Base-by-base conservation (phyloP, 1,140 invertebrate species). In the Oppia nitens region DNA sequence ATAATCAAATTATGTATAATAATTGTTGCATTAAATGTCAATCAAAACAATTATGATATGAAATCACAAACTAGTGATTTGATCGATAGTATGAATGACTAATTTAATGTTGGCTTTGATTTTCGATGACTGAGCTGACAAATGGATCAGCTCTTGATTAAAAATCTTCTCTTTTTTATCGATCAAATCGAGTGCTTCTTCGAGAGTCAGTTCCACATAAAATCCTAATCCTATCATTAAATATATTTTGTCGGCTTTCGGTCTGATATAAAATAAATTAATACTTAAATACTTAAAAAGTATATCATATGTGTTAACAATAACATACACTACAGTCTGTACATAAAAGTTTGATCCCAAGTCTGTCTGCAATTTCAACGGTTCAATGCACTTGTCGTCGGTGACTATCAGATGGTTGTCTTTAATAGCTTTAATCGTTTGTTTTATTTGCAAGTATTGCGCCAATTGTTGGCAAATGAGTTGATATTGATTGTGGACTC, bases 31-130 rank as follows among this genome's bases (percentile, higher is more conserved):
- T n/a, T n/a, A n/a, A n/a, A n/a, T n/a, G n/a, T n/a, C n/a, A n/a
- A n/a, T n/a, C n/a, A n/a, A n/a, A n/a, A n/a, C n/a, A n/a, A n/a
- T n/a, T n/a, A n/a, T n/a, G n/a, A n/a, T n/a, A n/a, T n/a, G n/a
- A n/a, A n/a, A n/a, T n/a, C n/a, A n/a, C n/a, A n/a, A n/a, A n/a
- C n/a, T n/a, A n/a, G n/a, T n/a, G 12, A 57, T 23, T 50, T 57
- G 56, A 49, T 48, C 56, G 17, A 57, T 50, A 12, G 48, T 48
- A 57, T 49, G 48, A 6, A 66, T 45, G 47, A 85, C 79, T 61
- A 87, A 69, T 69, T 87, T 87, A 57, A 90, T 88, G 65, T 86
- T 79, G 9, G 84, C 81, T 64, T 85, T 85, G 0, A 81, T 81
- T 63, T 78, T 76, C 1, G 80, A 74, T 59, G 82, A 79, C 64